A percentile compares a stretch with the other conserved stretches of the same genome.
These are phyloP conservation scores for Diploscapter pachys DNA, from an alignment of 1,140 invertebrate species.

Conservation along the genomic window DNA sequence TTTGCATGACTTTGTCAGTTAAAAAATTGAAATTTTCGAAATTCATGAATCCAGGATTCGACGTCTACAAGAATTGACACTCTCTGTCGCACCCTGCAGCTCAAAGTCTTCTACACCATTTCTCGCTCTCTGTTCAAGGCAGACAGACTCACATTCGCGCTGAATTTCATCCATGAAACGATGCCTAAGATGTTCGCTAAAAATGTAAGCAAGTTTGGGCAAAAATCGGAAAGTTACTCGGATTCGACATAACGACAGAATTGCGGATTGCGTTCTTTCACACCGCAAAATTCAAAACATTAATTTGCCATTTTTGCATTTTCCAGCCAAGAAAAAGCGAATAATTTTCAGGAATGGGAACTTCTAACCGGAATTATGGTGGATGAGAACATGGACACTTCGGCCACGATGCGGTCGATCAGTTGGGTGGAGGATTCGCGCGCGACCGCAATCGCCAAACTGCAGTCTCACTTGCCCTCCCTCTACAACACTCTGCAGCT, in stretches of 20 bases:
- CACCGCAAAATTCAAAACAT: too few species aligned
- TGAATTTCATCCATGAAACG: constrained; percentile 71
- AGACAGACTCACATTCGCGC: constrained; percentile 71
- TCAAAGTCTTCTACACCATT: constrained; percentile 71
- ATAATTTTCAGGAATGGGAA: constrained; percentile 74
- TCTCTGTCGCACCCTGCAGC: constrained; percentile 50
- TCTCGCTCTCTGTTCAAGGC: constrained; percentile 75
- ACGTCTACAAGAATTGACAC: constrained; percentile 29
- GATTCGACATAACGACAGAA: too few species aligned
- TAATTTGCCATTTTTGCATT: too few species aligned
- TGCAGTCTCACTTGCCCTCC: constrained; percentile 65
- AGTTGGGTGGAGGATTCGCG: constrained; percentile 32
- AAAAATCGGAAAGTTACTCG: too few species aligned
- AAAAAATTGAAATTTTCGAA: too few species aligned
- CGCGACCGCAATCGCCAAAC: constrained; percentile 36
- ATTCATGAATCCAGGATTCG: constrained; percentile 35
- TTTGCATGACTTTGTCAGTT: constrained; percentile 5
- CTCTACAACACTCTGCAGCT: constrained; percentile 69
- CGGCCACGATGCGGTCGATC: constrained; percentile 1
- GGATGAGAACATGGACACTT: constrained; percentile 63
- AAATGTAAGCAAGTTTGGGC: constrained; percentile 62
- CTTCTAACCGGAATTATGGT: constrained; percentile 72
- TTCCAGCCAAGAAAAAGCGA: neutral
- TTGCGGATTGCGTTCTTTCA: too few species aligned
- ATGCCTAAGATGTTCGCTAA: constrained; percentile 67